These are phyloP conservation scores for Distichodus sexfasciatus DNA, from an alignment of 2,797 vertebrate species.

Conservation along the genomic window DNA sequence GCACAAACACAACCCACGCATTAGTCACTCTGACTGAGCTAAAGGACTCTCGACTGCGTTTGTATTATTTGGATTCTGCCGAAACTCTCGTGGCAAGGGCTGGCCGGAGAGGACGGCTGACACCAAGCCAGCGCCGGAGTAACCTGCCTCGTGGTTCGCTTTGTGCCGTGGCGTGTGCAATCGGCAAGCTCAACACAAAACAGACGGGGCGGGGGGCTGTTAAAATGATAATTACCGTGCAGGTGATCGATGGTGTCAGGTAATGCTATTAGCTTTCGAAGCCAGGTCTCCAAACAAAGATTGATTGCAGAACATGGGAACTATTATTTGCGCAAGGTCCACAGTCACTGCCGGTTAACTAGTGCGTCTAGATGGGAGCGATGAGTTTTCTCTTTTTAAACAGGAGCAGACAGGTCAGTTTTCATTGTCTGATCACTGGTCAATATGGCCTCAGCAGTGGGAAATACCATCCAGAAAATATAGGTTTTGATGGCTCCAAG, in stretches of 20 bases:
- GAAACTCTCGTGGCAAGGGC: background rate
- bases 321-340: background rate
- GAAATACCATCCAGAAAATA: conserved; percentile 4
- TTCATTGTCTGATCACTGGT: background rate
- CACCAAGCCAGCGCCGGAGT: background rate
- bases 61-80: conserved; percentile 16
- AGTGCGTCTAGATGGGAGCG: background rate
- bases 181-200: conserved; percentile 1
- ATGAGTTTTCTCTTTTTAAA: background rate
- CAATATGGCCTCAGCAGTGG: background rate
- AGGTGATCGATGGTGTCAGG: background rate
- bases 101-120: background rate
- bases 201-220: background rate
- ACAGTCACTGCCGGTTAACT: background rate
- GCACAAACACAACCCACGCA: conserved; percentile 35
- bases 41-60: conserved; percentile 1
- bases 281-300: background rate
- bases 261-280: background rate
- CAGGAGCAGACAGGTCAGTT: background rate
- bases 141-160: too few species aligned
- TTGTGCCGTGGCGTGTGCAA: background rate
- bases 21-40: conserved; percentile 29
- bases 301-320: background rate
- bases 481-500: conserved; percentile 16
- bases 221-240: conserved; percentile 24